Conservation (phyloP, 1,140 invertebrate genomes). For the Conus ventricosus region DNA sequence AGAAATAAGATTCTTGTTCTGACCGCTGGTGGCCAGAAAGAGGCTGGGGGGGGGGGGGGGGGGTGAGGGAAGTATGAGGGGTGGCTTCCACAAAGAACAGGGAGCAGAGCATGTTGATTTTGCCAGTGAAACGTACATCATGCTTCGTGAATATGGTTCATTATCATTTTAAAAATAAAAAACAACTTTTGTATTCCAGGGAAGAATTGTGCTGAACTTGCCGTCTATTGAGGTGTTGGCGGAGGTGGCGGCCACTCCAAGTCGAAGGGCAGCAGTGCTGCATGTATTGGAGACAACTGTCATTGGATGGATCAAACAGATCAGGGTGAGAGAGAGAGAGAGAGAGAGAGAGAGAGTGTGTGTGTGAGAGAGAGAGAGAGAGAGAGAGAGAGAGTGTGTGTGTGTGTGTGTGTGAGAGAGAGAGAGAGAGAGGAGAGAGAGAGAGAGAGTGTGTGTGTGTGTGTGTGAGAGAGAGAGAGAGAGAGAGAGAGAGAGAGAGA, state of each 20-base stretch:
- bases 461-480: neutral
- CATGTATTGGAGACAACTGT: slow-evolving; percentile 75
- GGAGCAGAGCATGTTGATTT: too few relatives aligned
- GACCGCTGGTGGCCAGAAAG: too few relatives aligned
- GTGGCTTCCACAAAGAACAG: too few relatives aligned
- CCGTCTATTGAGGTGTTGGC: slow-evolving; percentile 74
- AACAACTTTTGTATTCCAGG: slow-evolving; percentile 54
- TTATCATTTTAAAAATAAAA: too few relatives aligned
- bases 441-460: neutral
- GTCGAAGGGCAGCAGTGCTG: slow-evolving; percentile 69
- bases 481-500: too few relatives aligned
- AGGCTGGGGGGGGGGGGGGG: too few relatives aligned
- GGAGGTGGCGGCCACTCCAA: slow-evolving; percentile 68
- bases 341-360: neutral
- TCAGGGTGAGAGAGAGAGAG: slow-evolving; percentile 58
- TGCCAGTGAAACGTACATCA: too few relatives aligned
- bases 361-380: neutral
- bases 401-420: neutral
- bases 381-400: neutral
- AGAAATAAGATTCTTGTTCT: too few relatives aligned
- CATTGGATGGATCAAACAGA: slow-evolving; percentile 75
- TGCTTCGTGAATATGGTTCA: too few relatives aligned
- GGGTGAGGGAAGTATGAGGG: too few relatives aligned
- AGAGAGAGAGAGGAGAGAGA: too few relatives aligned
- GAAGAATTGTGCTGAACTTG: slow-evolving; percentile 69